Conservation (phyloP, 64 coral and sea anemone genomes). For the Dendrophyllia cribrosa region DNA sequence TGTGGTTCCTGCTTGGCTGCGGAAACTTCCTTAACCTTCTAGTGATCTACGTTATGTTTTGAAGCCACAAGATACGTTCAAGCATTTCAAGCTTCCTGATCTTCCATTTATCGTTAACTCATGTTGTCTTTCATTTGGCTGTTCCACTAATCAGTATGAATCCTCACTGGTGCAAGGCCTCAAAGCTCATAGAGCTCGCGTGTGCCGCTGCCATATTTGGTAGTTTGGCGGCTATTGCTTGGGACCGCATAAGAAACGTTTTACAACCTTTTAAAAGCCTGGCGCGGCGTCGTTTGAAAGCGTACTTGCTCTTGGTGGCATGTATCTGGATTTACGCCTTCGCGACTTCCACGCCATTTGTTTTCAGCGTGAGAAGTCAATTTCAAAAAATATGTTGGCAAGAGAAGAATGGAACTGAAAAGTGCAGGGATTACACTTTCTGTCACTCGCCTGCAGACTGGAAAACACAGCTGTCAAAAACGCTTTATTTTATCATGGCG, state of each 20-base stretch:
- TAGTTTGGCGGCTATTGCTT: constrained; percentile 8
- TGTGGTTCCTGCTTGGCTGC: background rate
- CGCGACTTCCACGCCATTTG: background rate
- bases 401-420: background rate
- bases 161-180: background rate
- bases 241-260: constrained; percentile 21
- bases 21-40: background rate
- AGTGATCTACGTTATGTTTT: constrained; percentile 14
- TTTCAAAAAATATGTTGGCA: background rate
- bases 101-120: constrained; percentile 24
- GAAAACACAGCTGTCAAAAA: constrained; percentile 14
- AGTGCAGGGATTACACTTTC: background rate
- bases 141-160: background rate
- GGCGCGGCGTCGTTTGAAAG: background rate
- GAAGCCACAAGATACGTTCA: background rate
- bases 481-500: too few relatives aligned
- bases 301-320: background rate
- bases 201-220: background rate
- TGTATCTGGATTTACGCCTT: constrained; percentile 11
- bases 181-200: background rate
- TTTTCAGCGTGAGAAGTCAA: background rate
- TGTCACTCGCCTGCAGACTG: background rate
- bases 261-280: constrained; percentile 22
- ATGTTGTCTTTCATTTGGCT: background rate
- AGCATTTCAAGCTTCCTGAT: constrained; percentile 28